These are phyloP conservation scores for Gallinago nigripennis DNA, from an alignment of 2,797 vertebrate species.

Conservation along the genomic window DNA sequence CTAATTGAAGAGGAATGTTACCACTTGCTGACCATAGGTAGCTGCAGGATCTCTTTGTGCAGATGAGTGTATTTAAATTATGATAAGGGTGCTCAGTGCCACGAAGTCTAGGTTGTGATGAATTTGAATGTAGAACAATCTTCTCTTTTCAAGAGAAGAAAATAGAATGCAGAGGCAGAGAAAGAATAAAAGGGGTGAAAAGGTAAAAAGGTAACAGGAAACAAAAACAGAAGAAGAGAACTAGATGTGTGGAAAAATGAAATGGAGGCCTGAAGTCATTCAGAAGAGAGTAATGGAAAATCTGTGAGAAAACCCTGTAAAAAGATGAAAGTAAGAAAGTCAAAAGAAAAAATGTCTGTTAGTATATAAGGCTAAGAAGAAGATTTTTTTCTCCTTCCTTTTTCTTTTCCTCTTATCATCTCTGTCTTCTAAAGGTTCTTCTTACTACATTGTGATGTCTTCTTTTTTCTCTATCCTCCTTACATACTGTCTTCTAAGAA, in stretches of 20 bases:
- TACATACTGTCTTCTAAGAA: background rate
- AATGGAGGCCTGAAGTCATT: background rate
- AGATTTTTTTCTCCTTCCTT: background rate
- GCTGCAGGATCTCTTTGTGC: background rate
- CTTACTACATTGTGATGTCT: background rate
- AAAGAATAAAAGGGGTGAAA: background rate
- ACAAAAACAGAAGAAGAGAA: background rate
- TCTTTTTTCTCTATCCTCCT: background rate
- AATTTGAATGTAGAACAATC: background rate
- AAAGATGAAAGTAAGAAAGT: background rate
- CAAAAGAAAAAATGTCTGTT: background rate
- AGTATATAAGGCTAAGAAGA: background rate
- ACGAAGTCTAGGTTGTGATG: background rate
- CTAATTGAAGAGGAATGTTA: background rate
- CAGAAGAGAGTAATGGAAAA: background rate
- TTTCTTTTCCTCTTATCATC: background rate
- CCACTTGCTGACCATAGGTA: background rate
- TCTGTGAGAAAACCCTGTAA: background rate
- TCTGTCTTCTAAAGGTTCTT: background rate
- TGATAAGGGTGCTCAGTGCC: background rate
- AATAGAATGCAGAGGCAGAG: background rate
- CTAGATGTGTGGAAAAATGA: background rate
- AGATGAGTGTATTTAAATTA: background rate
- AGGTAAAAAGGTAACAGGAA: background rate
- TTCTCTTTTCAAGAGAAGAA: background rate